Evolutionary conservation across 2,888 invertebrate genomes (phyloP).

Genomic region (Drosophila ochracea): DNA sequence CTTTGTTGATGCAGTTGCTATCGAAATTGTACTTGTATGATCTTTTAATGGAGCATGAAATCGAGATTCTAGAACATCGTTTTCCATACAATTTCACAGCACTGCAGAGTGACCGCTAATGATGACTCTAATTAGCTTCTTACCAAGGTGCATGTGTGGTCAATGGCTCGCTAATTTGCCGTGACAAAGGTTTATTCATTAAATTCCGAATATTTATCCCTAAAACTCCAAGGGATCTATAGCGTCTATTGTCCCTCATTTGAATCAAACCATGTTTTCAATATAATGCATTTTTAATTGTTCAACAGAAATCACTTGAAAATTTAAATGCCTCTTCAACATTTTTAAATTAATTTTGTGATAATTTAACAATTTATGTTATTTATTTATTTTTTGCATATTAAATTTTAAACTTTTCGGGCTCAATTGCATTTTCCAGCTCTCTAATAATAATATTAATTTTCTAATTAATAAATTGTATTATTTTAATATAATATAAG

Average conservation of each 20-base stretch:
- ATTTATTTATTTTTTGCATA: too few relatives aligned
- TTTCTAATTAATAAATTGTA: background rate
- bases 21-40: constrained; percentile 48
- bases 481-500: background rate
- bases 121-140: constrained; percentile 62
- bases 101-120: constrained; percentile 69
- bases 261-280: background rate
- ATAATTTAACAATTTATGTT: background rate
- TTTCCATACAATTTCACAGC: constrained; percentile 53
- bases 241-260: background rate
- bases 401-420: too few relatives aligned
- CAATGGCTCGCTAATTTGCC: constrained; percentile 61
- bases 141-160: constrained; percentile 62
- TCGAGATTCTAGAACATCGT: constrained; percentile 38
- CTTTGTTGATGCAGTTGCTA: constrained; percentile 20
- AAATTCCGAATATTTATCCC: background rate
- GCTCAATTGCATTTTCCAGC: background rate
- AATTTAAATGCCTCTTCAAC: background rate
- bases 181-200: constrained; percentile 64
- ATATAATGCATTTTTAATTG: background rate
- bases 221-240: background rate
- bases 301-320: background rate
- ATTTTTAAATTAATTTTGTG: background rate
- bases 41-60: constrained; percentile 80
- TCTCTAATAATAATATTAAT: background rate